phyloP scores from a whole-genome alignment of 92 coral and sea anemone genomes.

The Zoanthus gigantus region DNA sequence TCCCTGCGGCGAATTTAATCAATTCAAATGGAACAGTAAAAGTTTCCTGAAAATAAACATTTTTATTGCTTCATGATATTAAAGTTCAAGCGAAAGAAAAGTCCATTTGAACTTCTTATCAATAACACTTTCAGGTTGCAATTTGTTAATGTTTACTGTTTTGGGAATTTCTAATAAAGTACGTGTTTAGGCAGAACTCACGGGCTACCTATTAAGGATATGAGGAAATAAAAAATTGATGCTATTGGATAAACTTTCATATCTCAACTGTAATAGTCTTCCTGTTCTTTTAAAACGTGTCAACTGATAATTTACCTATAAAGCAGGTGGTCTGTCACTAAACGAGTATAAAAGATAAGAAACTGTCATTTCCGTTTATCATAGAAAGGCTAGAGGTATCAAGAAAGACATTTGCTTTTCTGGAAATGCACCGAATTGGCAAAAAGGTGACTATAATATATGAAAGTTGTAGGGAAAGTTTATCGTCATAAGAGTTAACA shows the following conservation, averaged over 20 bases:
- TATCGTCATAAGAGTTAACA: too few species aligned
- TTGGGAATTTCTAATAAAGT: constrained; percentile 13
- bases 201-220: constrained; percentile 7
- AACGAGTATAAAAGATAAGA: constrained; percentile 18
- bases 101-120: not conserved
- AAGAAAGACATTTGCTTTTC: not conserved
- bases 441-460: too few species aligned
- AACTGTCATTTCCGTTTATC: not conserved
- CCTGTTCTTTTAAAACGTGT: constrained; percentile 45
- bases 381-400: not conserved
- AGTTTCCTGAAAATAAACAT: not conserved
- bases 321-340: constrained; percentile 11
- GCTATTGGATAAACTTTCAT: not conserved
- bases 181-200: not conserved
- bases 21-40: constrained; percentile 3
- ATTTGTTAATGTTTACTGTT: not conserved
- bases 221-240: constrained; percentile 22
- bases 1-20: constrained; percentile 13
- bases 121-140: not conserved
- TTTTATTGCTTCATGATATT: not conserved
- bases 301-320: constrained; percentile 5
- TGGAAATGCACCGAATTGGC: not conserved
- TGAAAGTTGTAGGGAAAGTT: not conserved
- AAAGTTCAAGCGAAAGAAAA: not conserved
- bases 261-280: constrained; percentile 29